These are phyloP conservation scores for Octopus sinensis DNA, from an alignment of 1,140 invertebrate species.

Conservation along the genomic window DNA sequence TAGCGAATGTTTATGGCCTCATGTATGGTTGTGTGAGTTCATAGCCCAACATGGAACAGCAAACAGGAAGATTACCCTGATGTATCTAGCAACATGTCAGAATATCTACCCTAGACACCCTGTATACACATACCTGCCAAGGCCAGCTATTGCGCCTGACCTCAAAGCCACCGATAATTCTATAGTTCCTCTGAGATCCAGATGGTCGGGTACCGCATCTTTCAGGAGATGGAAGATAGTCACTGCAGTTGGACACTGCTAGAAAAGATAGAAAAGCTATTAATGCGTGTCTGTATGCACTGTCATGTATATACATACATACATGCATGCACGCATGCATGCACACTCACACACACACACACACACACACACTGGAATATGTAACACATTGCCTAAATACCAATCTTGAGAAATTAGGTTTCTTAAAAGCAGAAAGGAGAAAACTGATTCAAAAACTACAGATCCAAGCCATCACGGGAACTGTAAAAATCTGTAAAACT, in stretches of 20 bases:
- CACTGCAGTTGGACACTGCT: neutral
- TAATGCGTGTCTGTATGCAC: neutral
- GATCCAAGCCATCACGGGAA: too few species aligned
- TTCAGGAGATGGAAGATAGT: neutral
- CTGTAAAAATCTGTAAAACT: too few species aligned
- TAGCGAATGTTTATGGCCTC: too few species aligned
- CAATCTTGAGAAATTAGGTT: too few species aligned
- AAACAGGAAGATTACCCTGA: too few species aligned
- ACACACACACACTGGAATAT: conserved; percentile 14
- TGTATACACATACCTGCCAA: conserved; percentile 63
- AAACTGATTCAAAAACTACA: too few species aligned
- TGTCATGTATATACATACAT: conserved; percentile 18
- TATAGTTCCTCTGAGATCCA: conserved; percentile 25
- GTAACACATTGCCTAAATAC: too few species aligned
- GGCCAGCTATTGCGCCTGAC: conserved; percentile 80
- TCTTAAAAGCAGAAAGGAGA: too few species aligned
- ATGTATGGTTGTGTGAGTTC: too few species aligned
- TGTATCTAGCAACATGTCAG: too few species aligned
- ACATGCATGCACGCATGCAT: conserved; percentile 27
- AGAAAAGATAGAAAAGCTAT: neutral
- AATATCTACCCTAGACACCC: too few species aligned
- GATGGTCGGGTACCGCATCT: conserved; percentile 38
- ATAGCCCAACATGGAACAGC: too few species aligned
- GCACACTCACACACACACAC: conserved; percentile 28
- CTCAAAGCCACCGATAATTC: conserved; percentile 82